Evolutionary conservation across 2,888 invertebrate species (phyloP), one percentile per base, ranked within the genome.

Genomic region (Eueremaeus valkanovi): DNA sequence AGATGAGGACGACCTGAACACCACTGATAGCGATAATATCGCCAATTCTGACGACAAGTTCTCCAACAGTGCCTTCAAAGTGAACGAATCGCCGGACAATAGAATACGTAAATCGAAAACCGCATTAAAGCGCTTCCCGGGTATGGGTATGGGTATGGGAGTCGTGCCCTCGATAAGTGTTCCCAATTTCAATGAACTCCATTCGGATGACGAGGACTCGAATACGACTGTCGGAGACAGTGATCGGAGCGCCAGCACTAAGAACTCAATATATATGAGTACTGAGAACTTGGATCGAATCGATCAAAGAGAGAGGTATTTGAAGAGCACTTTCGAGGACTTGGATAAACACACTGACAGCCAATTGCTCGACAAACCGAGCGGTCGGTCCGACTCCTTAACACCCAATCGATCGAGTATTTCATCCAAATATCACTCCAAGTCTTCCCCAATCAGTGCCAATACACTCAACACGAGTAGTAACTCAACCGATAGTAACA

Each of bases 151-250:
- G 16, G 55, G 70, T 40, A 31, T n/a, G 9, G 75, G 70, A 18
- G 40, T 73, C n/a, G 51, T 76, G 55, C 66, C 68, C n/a, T 77
- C 76, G 9, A 51, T 77, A 40, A 73, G 72, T 72, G 36, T 78
- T 73, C 61, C 73, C 75, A 79, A 79, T 61, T 78, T 78, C 68
- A 72, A 76, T 63, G 79, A 79, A 58, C 74, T 78, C 3, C 78
- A 79, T 33, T 78, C 78, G 51, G 90, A 90, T 79, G 81, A 81
- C 36, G 81, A 80, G 31, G 89, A 88, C 11, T 92, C 92, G 0
- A 92, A 92, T 0, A 92, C 92, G 0, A 92, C 92, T 76, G 91
- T 90, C 0, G 90, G 91, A 81, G 89, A 90, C 81, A 90, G 90
- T 0, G 92, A 93, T 77, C 85, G 91, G 63, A 45, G 49, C 24